phyloP scores from a whole-genome alignment of 2,113 vertebrate species.

The Aphelocoma coerulescens region DNA sequence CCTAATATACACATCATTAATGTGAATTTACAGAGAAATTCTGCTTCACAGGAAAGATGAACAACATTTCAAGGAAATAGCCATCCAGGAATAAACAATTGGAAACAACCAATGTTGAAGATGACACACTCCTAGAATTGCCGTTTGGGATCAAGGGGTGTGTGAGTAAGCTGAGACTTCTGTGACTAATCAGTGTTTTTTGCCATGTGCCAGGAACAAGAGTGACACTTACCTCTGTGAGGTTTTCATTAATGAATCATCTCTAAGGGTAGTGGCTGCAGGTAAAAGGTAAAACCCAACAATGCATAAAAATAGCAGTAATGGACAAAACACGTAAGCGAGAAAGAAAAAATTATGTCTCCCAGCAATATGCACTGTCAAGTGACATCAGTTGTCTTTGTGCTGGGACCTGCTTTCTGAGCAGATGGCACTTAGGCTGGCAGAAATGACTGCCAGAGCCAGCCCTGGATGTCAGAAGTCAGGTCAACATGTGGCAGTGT shows the following conservation, averaged over 20 bases:
- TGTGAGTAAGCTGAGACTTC: not conserved
- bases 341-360: not conserved
- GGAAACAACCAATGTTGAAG: not conserved
- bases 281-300: not conserved
- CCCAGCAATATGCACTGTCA: not conserved
- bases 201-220: not conserved
- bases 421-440: not conserved
- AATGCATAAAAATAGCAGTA: not conserved
- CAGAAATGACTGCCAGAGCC: not conserved
- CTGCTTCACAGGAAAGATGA: not conserved
- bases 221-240: not conserved
- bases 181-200: not conserved
- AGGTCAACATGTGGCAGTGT: rapidly evolving
- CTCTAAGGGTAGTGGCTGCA: not conserved
- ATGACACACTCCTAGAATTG: not conserved
- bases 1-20: not conserved
- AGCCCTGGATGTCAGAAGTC: not conserved
- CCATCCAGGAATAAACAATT: not conserved
- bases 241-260: not conserved
- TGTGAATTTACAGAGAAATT: not conserved
- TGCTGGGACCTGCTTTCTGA: not conserved
- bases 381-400: not conserved
- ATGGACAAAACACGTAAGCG: not conserved
- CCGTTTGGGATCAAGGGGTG: rapidly evolving
- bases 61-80: not conserved